These are phyloP conservation scores for Notothenia coriiceps DNA, from an alignment of 2,113 vertebrate genomes.

Conservation along the genomic window DNA sequence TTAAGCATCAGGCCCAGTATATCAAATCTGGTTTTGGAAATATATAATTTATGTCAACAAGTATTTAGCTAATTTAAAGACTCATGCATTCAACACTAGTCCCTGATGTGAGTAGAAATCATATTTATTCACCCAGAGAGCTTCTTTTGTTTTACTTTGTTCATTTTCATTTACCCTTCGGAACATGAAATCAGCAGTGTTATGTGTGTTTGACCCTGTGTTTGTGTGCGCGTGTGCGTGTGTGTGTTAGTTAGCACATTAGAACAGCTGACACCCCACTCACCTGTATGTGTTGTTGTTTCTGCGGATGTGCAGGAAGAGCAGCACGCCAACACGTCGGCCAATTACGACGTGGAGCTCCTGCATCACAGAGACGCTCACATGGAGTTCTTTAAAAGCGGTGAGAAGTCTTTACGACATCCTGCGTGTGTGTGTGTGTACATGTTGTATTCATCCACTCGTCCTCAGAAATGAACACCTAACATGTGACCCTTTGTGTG, in stretches of 20 bases:
- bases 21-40: not conserved
- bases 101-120: not conserved
- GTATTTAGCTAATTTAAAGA: not conserved
- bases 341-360: constrained; percentile 98
- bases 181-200: constrained; percentile 82
- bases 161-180: constrained; percentile 40
- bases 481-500: constrained; percentile 3
- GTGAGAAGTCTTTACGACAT: constrained; percentile 78
- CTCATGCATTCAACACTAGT: constrained; percentile 3
- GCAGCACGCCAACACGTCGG: constrained; percentile 98
- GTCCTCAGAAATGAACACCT: not conserved
- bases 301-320: constrained; percentile 91
- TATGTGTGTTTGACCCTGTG: constrained; percentile 28
- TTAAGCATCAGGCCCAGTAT: not conserved
- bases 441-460: not conserved
- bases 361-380: constrained; percentile 98
- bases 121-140: constrained; percentile 13
- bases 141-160: constrained; percentile 47
- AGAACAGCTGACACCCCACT: constrained; percentile 8
- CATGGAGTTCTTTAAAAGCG: constrained; percentile 95
- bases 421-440: not conserved
- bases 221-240: not conserved
- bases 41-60: constrained; percentile 1
- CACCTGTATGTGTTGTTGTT: constrained; percentile 50
- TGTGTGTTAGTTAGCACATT: not conserved